These are phyloP conservation scores for Takifugu bimaculatus DNA, from an alignment of 2,113 vertebrate species.

Conservation along the genomic window DNA sequence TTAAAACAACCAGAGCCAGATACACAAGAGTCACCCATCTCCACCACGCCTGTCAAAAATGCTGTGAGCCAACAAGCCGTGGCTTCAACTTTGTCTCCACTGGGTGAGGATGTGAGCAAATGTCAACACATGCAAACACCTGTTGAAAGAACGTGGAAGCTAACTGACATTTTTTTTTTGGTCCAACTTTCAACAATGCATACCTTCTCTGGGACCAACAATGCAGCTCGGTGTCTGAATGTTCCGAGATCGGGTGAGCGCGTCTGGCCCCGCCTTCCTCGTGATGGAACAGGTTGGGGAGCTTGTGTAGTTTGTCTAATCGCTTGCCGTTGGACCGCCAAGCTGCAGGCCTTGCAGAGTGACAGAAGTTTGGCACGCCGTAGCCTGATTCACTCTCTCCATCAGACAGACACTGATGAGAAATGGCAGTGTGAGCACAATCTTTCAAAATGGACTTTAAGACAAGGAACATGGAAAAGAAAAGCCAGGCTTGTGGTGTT, in stretches of 20 bases:
- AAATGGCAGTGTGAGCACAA: conserved; percentile 66
- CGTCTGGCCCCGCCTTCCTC: conserved; percentile 43
- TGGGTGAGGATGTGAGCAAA: conserved; percentile 54
- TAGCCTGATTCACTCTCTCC: conserved; percentile 54
- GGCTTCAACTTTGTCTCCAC: conserved; percentile 45
- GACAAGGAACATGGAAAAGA: conserved; percentile 25
- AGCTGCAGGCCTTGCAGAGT: conserved; percentile 32
- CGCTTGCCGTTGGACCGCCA: conserved; percentile 40
- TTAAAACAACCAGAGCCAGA: conserved; percentile 67
- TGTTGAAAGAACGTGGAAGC: conserved; percentile 72
- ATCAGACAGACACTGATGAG: conserved; percentile 66
- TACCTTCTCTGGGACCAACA: conserved; percentile 61
- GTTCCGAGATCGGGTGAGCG: conserved; percentile 36
- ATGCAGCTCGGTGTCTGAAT: conserved; percentile 39
- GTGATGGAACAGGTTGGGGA: conserved; percentile 66
- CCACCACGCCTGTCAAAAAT: conserved; percentile 50
- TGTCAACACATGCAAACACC: conserved; percentile 69
- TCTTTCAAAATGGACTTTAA: conserved; percentile 33
- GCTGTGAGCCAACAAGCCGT: conserved; percentile 41
- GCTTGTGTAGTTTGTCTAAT: conserved; percentile 64
- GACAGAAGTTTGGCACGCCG: conserved; percentile 74
- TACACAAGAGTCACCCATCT: conserved; percentile 52
- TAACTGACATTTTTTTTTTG: conserved; percentile 52
- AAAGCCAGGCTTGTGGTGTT: conserved; percentile 44
- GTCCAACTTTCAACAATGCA: conserved; percentile 65